Base-by-base conservation (phyloP, 2,888 invertebrate species). In the Tetanocera ferruginea region DNA sequence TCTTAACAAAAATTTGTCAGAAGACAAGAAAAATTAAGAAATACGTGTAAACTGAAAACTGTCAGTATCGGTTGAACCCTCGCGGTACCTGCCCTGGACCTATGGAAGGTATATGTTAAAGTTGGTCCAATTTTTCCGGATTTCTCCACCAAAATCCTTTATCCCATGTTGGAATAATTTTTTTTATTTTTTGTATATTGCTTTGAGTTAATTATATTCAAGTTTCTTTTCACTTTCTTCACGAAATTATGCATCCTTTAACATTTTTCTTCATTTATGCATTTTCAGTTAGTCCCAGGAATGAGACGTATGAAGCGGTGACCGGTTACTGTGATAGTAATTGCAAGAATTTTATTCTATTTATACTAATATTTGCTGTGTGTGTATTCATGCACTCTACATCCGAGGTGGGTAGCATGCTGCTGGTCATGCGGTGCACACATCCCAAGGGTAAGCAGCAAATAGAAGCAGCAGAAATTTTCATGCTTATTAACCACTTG, bases 381-480 rank as follows among this genome's bases (percentile, higher is more conserved):
- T 93, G 97, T 87, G 97, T 97, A 88, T 96, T 97, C 90, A 94
- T 96, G 85, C 97, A 97, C 90, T 97, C 97, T 80, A 97, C 96
- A 75, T 96, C 96, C 49, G 97, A 97, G 89, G 97, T 97, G 70
- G 97, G 97, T 78, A 95, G 96, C 71, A 97, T 97, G 93, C 90
- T 97, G 84, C 92, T 97, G 80, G 97, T 97, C 79, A 93, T 97
- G 89, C 93, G 97, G 74, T 97, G 97, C 88, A 97, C 97, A 17
- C 96, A 97, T 89, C 96, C 96, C 52, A 92, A 94, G 83, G 93
- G 93, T 93, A 81, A 28, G 76, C 1, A 55, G 28, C 62, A 9
- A 8, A 14, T 28, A 14, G 25, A n/a, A n/a, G 23, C 5, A 25
- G 17, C 3, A n/a, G n/a, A n/a, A n/a, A n/a, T n/a, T 62, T 28